Conservation (phyloP, 2,113 vertebrate species). For the Capra hircus region DNA sequence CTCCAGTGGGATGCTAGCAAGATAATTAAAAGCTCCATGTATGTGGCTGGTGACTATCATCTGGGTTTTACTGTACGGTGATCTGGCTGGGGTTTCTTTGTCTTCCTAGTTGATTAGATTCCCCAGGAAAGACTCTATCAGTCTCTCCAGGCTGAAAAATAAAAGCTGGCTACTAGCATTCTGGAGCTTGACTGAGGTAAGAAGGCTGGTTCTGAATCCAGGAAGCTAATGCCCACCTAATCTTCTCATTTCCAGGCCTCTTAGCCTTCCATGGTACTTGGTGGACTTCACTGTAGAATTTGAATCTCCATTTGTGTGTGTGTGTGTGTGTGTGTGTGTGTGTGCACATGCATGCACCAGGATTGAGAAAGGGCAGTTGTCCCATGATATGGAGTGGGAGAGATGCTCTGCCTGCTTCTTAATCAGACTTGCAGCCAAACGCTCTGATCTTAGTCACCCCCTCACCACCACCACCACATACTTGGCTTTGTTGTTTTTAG, state of each 20-base stretch:
- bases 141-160: not conserved
- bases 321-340: not conserved
- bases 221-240: not conserved
- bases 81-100: not conserved
- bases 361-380: not conserved
- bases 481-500: not conserved
- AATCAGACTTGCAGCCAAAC: not conserved
- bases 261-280: not conserved
- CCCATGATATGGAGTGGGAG: too few species aligned
- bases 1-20: not conserved
- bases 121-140: not conserved
- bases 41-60: not conserved
- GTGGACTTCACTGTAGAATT: not conserved
- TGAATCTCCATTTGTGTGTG: not conserved
- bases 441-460: not conserved
- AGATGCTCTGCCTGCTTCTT: not conserved
- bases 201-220: not conserved
- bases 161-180: not conserved
- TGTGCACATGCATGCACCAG: not conserved
- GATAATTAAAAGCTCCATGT: not conserved
- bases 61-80: not conserved
- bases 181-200: not conserved
- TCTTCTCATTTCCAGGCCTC: not conserved
- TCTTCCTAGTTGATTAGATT: not conserved
- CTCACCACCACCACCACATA: too few species aligned